A percentile compares a stretch with the other conserved stretches of the same genome.
phyloP scores from a whole-genome alignment of 2,797 vertebrate genomes.

The Spea hammondii region DNA sequence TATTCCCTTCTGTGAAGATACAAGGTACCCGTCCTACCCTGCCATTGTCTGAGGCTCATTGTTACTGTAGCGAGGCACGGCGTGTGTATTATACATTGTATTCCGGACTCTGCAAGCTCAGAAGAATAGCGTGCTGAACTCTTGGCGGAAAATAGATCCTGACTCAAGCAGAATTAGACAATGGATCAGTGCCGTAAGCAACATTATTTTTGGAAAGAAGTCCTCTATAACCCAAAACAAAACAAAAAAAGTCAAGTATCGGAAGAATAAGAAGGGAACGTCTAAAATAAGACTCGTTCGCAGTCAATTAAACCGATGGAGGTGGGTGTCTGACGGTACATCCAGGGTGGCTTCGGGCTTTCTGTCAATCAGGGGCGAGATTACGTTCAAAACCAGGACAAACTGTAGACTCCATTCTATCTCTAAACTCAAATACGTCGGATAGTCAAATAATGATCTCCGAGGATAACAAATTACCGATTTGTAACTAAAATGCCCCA shows the following conservation, averaged over 20 bases:
- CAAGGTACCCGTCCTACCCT: neutral
- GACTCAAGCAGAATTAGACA: neutral
- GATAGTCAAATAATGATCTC: too few species aligned
- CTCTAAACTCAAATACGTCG: too few species aligned
- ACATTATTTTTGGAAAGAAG: neutral
- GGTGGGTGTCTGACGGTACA: neutral
- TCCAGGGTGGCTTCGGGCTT: neutral
- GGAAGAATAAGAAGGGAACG: neutral
- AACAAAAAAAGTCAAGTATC: neutral
- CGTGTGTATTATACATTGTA: neutral
- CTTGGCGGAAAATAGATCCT: neutral
- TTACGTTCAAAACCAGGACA: neutral
- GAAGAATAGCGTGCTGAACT: neutral
- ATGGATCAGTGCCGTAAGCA: neutral
- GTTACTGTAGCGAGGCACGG: neutral
- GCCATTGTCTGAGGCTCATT: neutral
- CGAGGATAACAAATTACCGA: too few species aligned
- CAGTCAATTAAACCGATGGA: neutral
- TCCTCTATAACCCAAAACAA: neutral
- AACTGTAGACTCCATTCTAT: neutral
- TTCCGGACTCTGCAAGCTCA: neutral
- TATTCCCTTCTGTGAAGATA: neutral
- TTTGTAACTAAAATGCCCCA: too few species aligned
- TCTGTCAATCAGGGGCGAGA: neutral
- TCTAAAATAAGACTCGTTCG: neutral